Evolutionary conservation across 1,140 invertebrate species (phyloP).

Genomic region (Phenacoccus solenopsis): DNA sequence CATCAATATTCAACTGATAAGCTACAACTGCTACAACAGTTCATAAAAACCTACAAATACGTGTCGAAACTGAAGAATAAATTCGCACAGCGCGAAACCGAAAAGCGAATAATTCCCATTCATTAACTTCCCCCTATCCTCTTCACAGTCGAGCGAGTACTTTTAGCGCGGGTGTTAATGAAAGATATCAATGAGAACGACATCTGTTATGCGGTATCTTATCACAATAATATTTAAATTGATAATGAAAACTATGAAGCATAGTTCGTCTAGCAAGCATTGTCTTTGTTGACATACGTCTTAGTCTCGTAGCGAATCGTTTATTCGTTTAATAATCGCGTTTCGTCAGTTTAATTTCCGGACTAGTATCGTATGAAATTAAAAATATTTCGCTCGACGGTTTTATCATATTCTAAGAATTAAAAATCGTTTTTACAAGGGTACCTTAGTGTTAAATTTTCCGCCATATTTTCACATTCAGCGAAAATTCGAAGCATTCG

Average conservation of each 20-base stretch:
- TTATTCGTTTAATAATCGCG: neutral
- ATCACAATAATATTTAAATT: neutral
- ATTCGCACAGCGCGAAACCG: too few species aligned
- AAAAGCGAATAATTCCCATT: too few species aligned
- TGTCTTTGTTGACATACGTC: neutral
- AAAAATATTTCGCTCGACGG: neutral
- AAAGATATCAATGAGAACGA: neutral
- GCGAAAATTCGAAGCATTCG: too few species aligned
- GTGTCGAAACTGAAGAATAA: too few species aligned
- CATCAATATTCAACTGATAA: too few species aligned
- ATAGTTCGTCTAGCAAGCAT: neutral
- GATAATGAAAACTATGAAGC: neutral
- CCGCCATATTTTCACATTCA: too few species aligned
- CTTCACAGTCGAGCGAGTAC: too few species aligned
- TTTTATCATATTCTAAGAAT: neutral
- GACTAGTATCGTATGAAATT: neutral
- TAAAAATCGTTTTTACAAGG: neutral
- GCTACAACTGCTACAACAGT: too few species aligned
- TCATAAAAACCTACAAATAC: too few species aligned
- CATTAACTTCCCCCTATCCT: too few species aligned
- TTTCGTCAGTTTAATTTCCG: neutral
- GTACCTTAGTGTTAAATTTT: too few species aligned
- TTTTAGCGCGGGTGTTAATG: too few species aligned
- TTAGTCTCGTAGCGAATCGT: neutral
- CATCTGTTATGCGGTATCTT: neutral